A percentile compares a stretch with the other conserved stretches of the same genome.
phyloP scores from a whole-genome alignment of 2,888 invertebrate genomes.

The Diarsia rubi region DNA sequence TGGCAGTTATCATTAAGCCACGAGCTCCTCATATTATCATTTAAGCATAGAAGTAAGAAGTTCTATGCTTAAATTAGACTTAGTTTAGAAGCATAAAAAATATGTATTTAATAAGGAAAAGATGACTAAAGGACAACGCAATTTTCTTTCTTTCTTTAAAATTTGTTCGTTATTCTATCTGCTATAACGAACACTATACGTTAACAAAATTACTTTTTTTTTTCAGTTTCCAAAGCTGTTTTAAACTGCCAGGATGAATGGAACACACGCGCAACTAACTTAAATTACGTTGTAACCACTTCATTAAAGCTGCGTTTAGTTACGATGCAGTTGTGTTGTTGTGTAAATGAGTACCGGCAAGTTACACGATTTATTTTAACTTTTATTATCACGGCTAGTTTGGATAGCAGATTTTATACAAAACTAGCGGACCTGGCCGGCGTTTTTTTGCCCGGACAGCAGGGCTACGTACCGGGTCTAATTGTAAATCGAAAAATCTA shows the following conservation, averaged over 20 bases:
- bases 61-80: too few relatives aligned
- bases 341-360: constrained; percentile 12
- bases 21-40: too few relatives aligned
- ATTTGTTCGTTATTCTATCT: background rate
- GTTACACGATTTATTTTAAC: background rate
- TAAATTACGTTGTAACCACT: constrained; percentile 47
- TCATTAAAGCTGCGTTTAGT: constrained; percentile 42
- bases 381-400: background rate
- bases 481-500: too few relatives aligned
- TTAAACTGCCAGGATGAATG: constrained; percentile 1
- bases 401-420: background rate
- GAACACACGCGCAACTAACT: constrained; percentile 37
- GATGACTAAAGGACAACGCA: background rate
- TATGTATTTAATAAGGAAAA: background rate
- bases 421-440: too few relatives aligned
- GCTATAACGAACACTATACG: background rate
- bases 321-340: constrained; percentile 32
- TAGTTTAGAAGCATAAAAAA: background rate
- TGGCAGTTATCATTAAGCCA: too few relatives aligned
- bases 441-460: too few relatives aligned
- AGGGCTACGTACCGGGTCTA: too few relatives aligned
- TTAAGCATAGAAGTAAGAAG: too few relatives aligned
- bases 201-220: background rate
- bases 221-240: background rate
- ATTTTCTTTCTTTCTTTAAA: background rate